Evolutionary conservation across 2,797 vertebrate species (phyloP).

Genomic region (Bradypodion pumilum): DNA sequence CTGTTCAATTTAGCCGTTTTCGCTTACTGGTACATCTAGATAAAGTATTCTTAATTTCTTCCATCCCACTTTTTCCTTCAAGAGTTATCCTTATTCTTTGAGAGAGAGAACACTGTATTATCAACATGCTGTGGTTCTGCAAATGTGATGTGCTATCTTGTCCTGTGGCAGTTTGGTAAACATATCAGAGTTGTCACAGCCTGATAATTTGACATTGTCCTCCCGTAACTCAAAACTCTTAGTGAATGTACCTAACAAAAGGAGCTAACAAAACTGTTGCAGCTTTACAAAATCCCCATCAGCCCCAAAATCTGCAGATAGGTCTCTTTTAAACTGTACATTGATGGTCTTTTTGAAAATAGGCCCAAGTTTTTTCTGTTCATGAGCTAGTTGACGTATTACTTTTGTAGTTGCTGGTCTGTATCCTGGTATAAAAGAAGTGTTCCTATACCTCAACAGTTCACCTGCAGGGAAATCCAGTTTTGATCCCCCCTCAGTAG

Average conservation of each 20-base stretch:
- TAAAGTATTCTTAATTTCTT: not conserved
- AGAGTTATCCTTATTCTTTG: not conserved
- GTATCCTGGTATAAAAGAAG: not conserved
- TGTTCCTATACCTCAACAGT: not conserved
- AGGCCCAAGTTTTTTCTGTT: not conserved
- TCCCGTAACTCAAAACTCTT: not conserved
- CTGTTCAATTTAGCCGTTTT: not conserved
- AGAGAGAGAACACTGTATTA: not conserved
- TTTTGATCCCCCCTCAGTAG: not conserved
- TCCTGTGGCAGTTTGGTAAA: not conserved
- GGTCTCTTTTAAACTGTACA: too few relatives aligned
- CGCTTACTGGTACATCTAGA: not conserved
- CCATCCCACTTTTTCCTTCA: not conserved
- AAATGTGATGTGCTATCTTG: not conserved
- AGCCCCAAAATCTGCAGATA: too few relatives aligned
- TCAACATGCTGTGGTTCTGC: not conserved
- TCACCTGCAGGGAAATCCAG: not conserved
- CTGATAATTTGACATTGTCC: not conserved
- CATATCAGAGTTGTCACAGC: not conserved
- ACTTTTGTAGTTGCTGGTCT: not conserved
- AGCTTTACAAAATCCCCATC: not conserved
- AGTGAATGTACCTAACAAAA: not conserved
- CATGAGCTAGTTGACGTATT: too few relatives aligned
- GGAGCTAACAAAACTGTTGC: not conserved
- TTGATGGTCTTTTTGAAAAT: not conserved